Evolutionary conservation across 2,797 vertebrate genomes (phyloP), one percentile per base, ranked within the genome.

Genomic region (Glyptemys insculpta): DNA sequence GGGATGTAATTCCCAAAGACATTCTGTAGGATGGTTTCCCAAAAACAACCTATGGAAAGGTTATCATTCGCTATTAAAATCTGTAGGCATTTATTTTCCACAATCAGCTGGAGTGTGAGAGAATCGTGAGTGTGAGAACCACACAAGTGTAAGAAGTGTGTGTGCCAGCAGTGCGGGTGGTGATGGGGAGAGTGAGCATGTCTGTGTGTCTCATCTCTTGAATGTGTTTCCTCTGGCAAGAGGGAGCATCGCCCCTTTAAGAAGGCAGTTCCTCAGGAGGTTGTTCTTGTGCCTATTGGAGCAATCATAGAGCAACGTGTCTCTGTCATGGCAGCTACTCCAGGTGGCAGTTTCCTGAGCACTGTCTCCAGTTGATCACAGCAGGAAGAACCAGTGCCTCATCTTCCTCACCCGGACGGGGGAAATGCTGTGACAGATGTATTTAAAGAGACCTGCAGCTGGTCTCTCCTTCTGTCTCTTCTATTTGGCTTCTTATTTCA

Each of bases 401-500:
- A 6, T 6, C 56, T 21, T 21, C 37, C 29, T 25, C 23, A 8
- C 31, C 59, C 7, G 44, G 11, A 41, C 68, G 9, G 92, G 52
- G 14, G 62, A 31, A 15, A 23, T 8, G 83, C 47, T 83, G 27
- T 95, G 87, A 94, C 98, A 88, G 91, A 99, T 99, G 99, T 97
- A 97, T 97, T 96, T 98, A 97, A 98, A 97, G 89, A 97, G 97
- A 96, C 94, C 97, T 50, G 41, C 98, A 78, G 93, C 96, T 57
- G 99, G 99, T 62, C 89, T 99, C 83, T 95, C 98, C 50, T 99
- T 99, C 88, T 99, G 98, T 94, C 92, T 97, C 49, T 97, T 99
- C 96, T 99, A 99, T 92, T 96, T 99, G 93, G 98, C 98, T 29
- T 99, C 98, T 49, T 98, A 98, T 98, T 99, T 99, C 96, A 99